These are phyloP conservation scores for Ernsta delagoae DNA, from an alignment of 2,888 invertebrate genomes.

Conservation along the genomic window DNA sequence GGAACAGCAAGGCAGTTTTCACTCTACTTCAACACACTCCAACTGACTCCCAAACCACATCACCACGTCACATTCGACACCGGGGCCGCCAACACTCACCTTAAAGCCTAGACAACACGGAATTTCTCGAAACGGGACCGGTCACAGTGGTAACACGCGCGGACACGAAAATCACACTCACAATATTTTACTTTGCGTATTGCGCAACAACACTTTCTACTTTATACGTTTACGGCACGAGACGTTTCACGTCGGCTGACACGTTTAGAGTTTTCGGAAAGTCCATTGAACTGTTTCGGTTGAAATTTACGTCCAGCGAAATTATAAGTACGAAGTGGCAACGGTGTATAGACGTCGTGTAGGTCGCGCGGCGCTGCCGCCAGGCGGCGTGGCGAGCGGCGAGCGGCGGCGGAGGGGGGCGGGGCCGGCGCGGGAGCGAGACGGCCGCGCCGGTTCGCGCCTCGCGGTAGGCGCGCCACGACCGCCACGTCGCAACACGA, in stretches of 20 bases:
- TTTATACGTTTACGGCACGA: constrained; percentile 67
- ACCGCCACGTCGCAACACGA: constrained; percentile 46
- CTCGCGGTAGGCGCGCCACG: constrained; percentile 47
- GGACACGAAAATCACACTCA: constrained; percentile 78
- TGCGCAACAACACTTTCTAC: constrained; percentile 72
- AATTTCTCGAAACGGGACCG: constrained; percentile 71
- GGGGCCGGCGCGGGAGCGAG: constrained; percentile 70
- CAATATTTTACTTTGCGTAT: constrained; percentile 68
- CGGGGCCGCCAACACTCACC: constrained; percentile 55
- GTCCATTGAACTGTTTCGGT: constrained; percentile 85
- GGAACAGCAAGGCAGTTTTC: constrained; percentile 45
- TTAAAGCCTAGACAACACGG: constrained; percentile 69
- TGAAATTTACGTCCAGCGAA: constrained; percentile 85
- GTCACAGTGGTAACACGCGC: constrained; percentile 75
- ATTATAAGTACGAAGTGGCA: constrained; percentile 85
- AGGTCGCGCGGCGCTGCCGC: constrained; percentile 67
- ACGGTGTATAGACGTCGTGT: constrained; percentile 79
- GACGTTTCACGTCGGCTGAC: constrained; percentile 70
- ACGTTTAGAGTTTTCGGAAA: constrained; percentile 78
- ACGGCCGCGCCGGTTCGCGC: constrained; percentile 44
- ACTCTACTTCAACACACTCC: constrained; percentile 40
- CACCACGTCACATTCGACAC: constrained; percentile 7
- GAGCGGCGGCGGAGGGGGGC: constrained; percentile 70
- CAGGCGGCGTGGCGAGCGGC: constrained; percentile 71
- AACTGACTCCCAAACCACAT: constrained; percentile 35